Conservation (phyloP, 2,113 vertebrate genomes). For the Phrynosoma blainvillii region DNA sequence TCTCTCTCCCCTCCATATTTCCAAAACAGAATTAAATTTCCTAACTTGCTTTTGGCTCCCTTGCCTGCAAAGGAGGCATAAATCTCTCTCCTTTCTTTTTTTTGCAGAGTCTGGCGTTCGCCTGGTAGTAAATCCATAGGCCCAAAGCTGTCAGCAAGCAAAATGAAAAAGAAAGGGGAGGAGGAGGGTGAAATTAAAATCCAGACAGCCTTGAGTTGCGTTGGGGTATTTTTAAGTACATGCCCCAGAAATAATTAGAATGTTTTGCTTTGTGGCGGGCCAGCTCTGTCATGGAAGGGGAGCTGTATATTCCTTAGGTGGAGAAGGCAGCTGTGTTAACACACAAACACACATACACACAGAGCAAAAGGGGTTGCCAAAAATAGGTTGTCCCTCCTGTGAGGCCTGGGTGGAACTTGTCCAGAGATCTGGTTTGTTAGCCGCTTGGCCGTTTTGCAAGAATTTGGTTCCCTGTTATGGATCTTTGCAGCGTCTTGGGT, state of each 20-base stretch:
- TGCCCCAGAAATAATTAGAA: slow-evolving; percentile 64
- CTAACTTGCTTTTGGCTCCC: slow-evolving; percentile 59
- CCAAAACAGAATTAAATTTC: slow-evolving; percentile 63
- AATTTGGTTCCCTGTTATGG: slow-evolving; percentile 29
- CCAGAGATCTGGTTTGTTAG: slow-evolving; percentile 61
- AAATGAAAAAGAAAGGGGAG: slow-evolving; percentile 49
- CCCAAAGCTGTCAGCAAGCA: slow-evolving; percentile 61
- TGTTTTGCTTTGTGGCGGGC: slow-evolving; percentile 65
- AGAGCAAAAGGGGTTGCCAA: slow-evolving; percentile 40
- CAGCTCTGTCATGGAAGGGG: slow-evolving; percentile 52
- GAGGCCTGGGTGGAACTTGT: slow-evolving; percentile 53
- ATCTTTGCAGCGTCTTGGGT: slow-evolving; percentile 28
- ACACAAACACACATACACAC: no score
- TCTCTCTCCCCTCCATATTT: slow-evolving; percentile 60
- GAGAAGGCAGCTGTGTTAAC: slow-evolving; percentile 47
- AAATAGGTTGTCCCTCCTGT: slow-evolving; percentile 60
- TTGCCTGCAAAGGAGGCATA: slow-evolving; percentile 49
- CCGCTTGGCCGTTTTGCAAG: slow-evolving; percentile 37
- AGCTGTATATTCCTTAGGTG: slow-evolving; percentile 35
- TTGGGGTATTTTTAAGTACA: slow-evolving; percentile 56
- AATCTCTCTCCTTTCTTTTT: slow-evolving; percentile 65
- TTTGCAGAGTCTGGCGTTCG: slow-evolving; percentile 37
- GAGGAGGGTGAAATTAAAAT: slow-evolving; percentile 27
- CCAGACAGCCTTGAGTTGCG: slow-evolving; percentile 57
- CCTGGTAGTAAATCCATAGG: slow-evolving; percentile 64